Base-by-base conservation (phyloP, 2,113 vertebrate species). In the Corythaixoides concolor region DNA sequence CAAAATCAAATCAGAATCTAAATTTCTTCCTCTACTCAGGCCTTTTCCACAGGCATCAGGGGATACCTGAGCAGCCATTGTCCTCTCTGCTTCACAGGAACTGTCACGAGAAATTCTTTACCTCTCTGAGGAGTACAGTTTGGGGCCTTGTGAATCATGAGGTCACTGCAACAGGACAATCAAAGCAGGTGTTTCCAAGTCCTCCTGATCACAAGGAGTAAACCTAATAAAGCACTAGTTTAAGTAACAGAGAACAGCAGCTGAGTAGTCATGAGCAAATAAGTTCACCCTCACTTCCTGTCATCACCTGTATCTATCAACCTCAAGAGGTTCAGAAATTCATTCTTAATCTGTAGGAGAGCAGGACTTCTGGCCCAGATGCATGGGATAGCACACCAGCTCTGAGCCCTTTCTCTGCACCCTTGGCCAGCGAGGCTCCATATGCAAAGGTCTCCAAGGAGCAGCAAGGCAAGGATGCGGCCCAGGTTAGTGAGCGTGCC, bases 1-100 rank as follows among this genome's bases (percentile, higher is more conserved):
- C 18, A 75, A 91, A 93, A 89, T 82, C 66, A 74, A 72, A 28
- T 89, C 22, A 88, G 77, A 88, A 72, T 88, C 69, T 89, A 47
- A 75, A 85, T 89, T 93, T 91, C 47, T 72, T 88, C 26, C 49
- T 67, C 47, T 81, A 15, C 12, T 75, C 30, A 89, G 53, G 39
- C 26, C 53, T 84, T 87, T 78, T 28, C 6, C 39, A 55, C 1
- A 6, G 0, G 6, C 28, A 94, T 9, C 16, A 78, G 37, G 13
- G 32, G 41, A 76, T 59, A 73, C 27, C 50, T 39, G 64, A 91
- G 27, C 63, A 91, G 52, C 41, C 5, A 6, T 67, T 59, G 59
- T 91, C 58, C 27, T 72, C 45, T 68, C 33, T 4, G 2, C 66
- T 82, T 75, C 52, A 52, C 30, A 95, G 59, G 45, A 89, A 24